phyloP scores from a whole-genome alignment of 2,888 invertebrate species.

The Acrobeloides nanus region DNA sequence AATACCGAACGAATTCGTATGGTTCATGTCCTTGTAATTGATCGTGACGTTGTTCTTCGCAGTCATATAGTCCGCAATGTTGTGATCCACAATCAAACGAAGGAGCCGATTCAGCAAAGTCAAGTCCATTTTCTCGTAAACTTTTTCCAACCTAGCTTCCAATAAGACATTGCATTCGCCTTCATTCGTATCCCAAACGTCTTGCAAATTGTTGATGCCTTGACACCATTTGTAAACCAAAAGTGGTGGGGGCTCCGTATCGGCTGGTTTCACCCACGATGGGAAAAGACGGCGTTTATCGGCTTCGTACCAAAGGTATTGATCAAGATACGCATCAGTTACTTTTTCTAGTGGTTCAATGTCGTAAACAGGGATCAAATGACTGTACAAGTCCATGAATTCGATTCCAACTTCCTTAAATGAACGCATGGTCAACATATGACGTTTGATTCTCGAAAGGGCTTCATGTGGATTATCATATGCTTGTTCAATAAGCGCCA shows the following conservation, averaged over 20 bases:
- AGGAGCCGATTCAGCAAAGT: conserved; percentile 89
- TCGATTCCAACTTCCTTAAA: conserved; percentile 80
- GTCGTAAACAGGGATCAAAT: conserved; percentile 95
- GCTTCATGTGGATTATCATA: conserved; percentile 99
- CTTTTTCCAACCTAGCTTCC: conserved; percentile 91
- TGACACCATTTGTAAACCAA: conserved; percentile 96
- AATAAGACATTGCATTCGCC: conserved; percentile 96
- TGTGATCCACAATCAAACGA: conserved; percentile 95
- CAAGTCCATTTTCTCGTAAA: conserved; percentile 99
- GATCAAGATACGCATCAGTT: conserved; percentile 97
- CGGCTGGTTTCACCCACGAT: conserved; percentile 98
- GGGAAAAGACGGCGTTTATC: conserved; percentile 93
- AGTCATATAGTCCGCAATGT: conserved; percentile 99
- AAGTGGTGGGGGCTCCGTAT: conserved; percentile 80
- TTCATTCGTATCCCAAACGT: conserved; percentile 80
- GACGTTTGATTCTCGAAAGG: conserved; percentile 94
- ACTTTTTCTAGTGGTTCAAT: conserved; percentile 98
- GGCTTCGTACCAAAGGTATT: conserved; percentile 95
- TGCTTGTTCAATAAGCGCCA: conserved; percentile 97
- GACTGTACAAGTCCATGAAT: conserved; percentile 99
- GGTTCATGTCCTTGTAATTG: conserved; percentile 98
- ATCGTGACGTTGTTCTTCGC: conserved; percentile 99
- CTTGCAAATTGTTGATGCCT: conserved; percentile 62
- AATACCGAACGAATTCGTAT: conserved; percentile 98
- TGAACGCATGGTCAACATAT: conserved; percentile 90